A percentile compares a stretch with the other conserved stretches of the same genome.
These are phyloP conservation scores for Hyperopisus bebe DNA, from an alignment of 2,113 vertebrate genomes.

Conservation along the genomic window DNA sequence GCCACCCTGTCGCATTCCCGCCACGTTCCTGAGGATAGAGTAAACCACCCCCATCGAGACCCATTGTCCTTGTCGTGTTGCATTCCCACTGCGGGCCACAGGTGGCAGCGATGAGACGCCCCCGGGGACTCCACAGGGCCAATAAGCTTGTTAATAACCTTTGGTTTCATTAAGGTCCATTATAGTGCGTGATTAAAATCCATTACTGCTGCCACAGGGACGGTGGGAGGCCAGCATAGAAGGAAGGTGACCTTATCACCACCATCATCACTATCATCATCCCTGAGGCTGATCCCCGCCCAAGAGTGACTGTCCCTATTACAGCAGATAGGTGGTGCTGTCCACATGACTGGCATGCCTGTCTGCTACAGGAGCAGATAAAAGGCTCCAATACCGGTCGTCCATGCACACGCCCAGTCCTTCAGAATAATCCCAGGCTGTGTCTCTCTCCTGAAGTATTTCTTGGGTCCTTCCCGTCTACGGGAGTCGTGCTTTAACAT, in stretches of 20 bases:
- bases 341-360: background rate
- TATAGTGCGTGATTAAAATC: constrained; percentile 40
- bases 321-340: background rate
- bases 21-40: background rate
- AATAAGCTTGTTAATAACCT: constrained; percentile 35
- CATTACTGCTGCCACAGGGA: constrained; percentile 34
- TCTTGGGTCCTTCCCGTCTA: background rate
- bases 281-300: background rate
- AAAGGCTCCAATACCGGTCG: background rate
- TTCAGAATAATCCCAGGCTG: background rate
- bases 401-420: background rate
- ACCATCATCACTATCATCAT: background rate
- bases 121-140: constrained; percentile 11
- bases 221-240: background rate
- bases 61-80: background rate
- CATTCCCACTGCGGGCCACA: background rate
- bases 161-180: constrained; percentile 34
- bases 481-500: background rate
- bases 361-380: background rate
- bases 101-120: background rate
- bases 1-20: background rate
- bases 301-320: background rate
- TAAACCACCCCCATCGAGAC: background rate
- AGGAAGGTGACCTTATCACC: background rate
- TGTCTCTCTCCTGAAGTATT: background rate